Conservation (phyloP, 2,888 invertebrate genomes). For the Emmelina monodactyla region DNA sequence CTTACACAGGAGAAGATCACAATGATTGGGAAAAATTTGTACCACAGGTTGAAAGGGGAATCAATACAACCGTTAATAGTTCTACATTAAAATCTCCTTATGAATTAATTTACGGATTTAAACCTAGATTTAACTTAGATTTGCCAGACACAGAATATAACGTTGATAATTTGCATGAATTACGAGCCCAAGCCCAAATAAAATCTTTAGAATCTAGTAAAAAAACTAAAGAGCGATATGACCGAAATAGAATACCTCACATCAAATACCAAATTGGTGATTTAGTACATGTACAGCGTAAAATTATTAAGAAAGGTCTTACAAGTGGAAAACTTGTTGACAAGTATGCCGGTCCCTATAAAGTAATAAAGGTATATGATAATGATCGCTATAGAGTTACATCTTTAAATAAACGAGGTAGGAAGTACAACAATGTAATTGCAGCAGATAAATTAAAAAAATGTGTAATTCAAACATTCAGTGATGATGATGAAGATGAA, state of each 20-base stretch:
- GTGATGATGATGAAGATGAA: no score
- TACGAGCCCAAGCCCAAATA: not conserved
- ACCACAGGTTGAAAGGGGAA: slow-evolving; percentile 2
- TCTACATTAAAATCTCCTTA: slow-evolving; percentile 1
- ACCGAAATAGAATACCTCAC: not conserved
- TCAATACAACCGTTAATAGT: slow-evolving; percentile 1
- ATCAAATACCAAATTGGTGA: not conserved
- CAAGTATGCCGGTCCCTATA: no score
- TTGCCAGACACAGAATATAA: not conserved
- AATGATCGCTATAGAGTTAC: no score
- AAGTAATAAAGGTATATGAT: no score
- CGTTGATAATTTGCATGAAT: not conserved
- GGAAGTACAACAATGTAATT: no score
- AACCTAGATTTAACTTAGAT: not conserved
- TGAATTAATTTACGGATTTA: slow-evolving; percentile 1
- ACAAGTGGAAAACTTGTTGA: slow-evolving; percentile 1
- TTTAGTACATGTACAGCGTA: not conserved
- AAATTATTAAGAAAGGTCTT: not conserved
- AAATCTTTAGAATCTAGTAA: not conserved
- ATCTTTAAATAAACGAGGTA: no score
- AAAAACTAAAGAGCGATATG: not conserved
- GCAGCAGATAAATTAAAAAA: no score
- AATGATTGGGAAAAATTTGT: slow-evolving; percentile 1
- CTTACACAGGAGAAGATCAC: slow-evolving; percentile 2
- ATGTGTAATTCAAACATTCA: no score